Evolutionary conservation across 2,797 vertebrate species (phyloP), one percentile per base, ranked within the genome.

Genomic region (Macropodus opercularis): DNA sequence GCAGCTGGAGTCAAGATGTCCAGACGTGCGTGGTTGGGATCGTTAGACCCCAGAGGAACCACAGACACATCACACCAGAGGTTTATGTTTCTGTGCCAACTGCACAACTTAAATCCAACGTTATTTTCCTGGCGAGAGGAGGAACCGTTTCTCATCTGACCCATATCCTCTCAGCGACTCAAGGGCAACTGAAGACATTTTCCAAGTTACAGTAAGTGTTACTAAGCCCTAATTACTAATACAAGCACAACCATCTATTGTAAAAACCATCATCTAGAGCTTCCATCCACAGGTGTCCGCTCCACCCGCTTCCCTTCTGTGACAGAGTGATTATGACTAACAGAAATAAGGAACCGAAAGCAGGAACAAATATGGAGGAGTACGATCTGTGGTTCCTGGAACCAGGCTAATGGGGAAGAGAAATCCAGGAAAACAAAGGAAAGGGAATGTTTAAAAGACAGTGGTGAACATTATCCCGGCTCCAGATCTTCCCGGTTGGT

Each of bases 1-100:
- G 57, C 79, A 79, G 65, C 65, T 77, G 77, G 15, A 46, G 10
- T 70, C 51, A 69, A 81, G 63, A 76, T 79, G 82, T 44, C 21
- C 7, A 17, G 14, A n/a, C 44, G 27, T 26, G 57, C 53, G 32
- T 32, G 42, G 22, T 35, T 63, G 36, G 43, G 55, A 66, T 38
- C 3, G 3, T 29, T 14, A 12, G 5, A 32, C 51, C 5, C 56
- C 44, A 44, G 27, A 46, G 8, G n/a, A 27, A 51, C 19, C 6
- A 48, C 46, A 57, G 36, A 43, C 48, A 11, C 40, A 58, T 14
- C 50, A 14, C 10, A 29, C 14, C n/a, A n/a, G n/a, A n/a, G n/a
- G 19, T 27, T 36, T 46, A 27, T 57, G 21, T 63, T 47, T 23
- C 17, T 24, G 3, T 15, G 40, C 18, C 50, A 34, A 14, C 18